Evolutionary conservation across 2,888 invertebrate species (phyloP), one percentile per base, ranked within the genome.

Genomic region (Hyposoter dolosus): DNA sequence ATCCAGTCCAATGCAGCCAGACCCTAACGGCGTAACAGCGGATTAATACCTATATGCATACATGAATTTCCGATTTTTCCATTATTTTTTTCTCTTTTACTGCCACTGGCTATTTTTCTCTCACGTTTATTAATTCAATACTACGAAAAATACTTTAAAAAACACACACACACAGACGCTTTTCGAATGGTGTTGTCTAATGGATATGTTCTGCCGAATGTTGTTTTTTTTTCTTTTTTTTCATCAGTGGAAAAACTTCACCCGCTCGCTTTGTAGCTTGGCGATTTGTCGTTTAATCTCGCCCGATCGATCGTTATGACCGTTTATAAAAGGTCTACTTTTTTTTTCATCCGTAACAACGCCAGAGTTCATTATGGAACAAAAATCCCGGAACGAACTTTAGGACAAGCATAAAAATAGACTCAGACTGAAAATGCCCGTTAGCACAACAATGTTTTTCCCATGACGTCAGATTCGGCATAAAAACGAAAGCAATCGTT

Each of bases 401-500:
- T 50, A n/a, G 32, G 12, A 32, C 43, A 17, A 10, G n/a, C 12
- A 65, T 10, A 43, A 40, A 75, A 35, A 17, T 68, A 66, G 50
- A 15, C 66, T 53, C 19, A n/a, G 47, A 9, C n/a, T 32, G 77
- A 19, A 76, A 72, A 66, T 66, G 45, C 71, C 35, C 40, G 65
- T 77, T 77, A 66, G 63, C 56, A 45, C 15, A n/a, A 66, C 50
- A 47, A 15, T 32, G 60, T 76, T 53, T 66, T 47, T 17, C 28
- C 74, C 28, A 45, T 60, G 72, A 50, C 76, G 45, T 45, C 28
- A 9, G 19, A 45, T 78, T 40, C 60, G 69, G 56, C 71, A 68
- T 75, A 45, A 80, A 79, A 85, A 78, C 76, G 80, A 32, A 72
- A 74, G 77, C 79, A 85, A 76, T 88, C 87, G 83, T 88, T 87